Evolutionary conservation across 2,888 invertebrate genomes (phyloP).

Genomic region (Mythimna impura): DNA sequence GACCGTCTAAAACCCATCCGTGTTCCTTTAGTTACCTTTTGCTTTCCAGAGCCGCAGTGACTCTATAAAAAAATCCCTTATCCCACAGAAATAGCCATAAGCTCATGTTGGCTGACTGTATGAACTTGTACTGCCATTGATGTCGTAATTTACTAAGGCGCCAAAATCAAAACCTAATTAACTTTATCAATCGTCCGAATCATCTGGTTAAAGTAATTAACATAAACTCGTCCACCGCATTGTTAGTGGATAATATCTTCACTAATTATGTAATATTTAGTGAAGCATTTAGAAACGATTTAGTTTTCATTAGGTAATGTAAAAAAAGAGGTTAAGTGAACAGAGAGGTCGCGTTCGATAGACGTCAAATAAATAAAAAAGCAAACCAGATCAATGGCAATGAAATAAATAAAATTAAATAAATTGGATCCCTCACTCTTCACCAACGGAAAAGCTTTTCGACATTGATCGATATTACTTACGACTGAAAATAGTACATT

Average conservation of each 20-base stretch:
- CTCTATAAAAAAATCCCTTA: too few species aligned
- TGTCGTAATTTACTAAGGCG: neutral
- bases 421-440: slow-evolving; percentile 48
- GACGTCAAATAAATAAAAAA: slow-evolving; percentile 26
- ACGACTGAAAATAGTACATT: slow-evolving; percentile 16
- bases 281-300: slow-evolving; percentile 53
- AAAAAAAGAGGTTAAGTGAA: slow-evolving; percentile 46
- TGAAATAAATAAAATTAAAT: slow-evolving; percentile 37
- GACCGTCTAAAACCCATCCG: too few species aligned
- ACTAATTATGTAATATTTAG: slow-evolving; percentile 37
- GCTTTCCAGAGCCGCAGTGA: too few species aligned
- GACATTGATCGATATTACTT: slow-evolving; percentile 54
- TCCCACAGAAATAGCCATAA: too few species aligned
- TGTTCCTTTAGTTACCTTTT: too few species aligned
- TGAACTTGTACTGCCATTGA: too few species aligned
- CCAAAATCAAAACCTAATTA: slow-evolving; percentile 6
- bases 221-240: slow-evolving; percentile 10
- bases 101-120: too few species aligned
- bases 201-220: slow-evolving; percentile 24
- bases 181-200: neutral
- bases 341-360: slow-evolving; percentile 36
- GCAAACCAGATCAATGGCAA: slow-evolving; percentile 36
- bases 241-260: slow-evolving; percentile 17
- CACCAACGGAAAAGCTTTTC: slow-evolving; percentile 48
- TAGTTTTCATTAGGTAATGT: slow-evolving; percentile 46